Base-by-base conservation (phyloP, 35 echinoderm and acorn worm species). In the Nesometra sesokonis region DNA sequence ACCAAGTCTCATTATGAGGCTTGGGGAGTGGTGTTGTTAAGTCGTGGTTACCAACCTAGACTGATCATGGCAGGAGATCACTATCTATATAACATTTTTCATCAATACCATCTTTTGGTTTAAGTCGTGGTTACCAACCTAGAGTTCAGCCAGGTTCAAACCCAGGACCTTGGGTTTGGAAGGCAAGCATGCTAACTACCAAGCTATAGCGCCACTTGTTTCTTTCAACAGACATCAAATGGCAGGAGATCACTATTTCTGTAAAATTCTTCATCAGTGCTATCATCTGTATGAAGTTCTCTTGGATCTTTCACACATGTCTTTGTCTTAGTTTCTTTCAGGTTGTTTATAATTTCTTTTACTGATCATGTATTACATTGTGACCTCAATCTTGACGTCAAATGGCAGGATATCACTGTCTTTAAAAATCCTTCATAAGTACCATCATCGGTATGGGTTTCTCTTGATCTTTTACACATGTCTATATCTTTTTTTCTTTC, bases 361-460 rank as follows among this genome's bases (percentile, higher is more conserved):
- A 9, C 76, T 97, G 80, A 93, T 93, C 84, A 67, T 96, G 84
- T 96, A 93, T 86, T 96, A 90, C 85, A 46, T 96, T 15, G 82
- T 96, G 21, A 86, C 76, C n/a, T 96, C 93, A 46, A 92, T 96
- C 11, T 77, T 90, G 46, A 87, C 35, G 79, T 84, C 31, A 4
- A 80, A 0, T 97, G 94, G 94, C 89, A 93, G 77, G 82, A 91
- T 86, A 91, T 93, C 30, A 82, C 90, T 11, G 94, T 93, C 0
- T 97, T 91, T 83, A 97, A 91, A 89, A 82, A 77, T 93, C 93
- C 78, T 97, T 97, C 92, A 47, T 93, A n/a, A 92, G 95, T 32
- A 89, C 95, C 84, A 89, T 97, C 32, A n/a, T 0, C 7, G 94
- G 95, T 91, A 0, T 11, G 3, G 0, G 30, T 30, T 17, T 21